Conservation (phyloP, 2,888 invertebrate species). For the Euplexia lucipara region DNA sequence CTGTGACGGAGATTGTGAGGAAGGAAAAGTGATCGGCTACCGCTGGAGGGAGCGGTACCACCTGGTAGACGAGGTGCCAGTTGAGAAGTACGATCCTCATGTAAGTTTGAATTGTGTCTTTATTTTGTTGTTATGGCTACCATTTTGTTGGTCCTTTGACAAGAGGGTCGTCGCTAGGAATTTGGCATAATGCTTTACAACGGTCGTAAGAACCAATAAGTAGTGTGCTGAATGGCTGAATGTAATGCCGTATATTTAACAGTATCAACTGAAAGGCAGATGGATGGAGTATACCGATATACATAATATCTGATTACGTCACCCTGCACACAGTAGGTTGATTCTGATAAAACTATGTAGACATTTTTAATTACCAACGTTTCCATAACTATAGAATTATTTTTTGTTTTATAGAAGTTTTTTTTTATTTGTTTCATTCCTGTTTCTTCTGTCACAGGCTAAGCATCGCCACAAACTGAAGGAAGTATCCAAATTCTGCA, state of each 20-base stretch:
- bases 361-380: too few relatives aligned
- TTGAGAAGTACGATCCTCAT: conserved; percentile 84
- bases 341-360: too few relatives aligned
- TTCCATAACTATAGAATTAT: too few relatives aligned
- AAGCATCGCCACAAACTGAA: conserved; percentile 71
- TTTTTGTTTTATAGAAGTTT: neutral
- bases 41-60: conserved; percentile 83
- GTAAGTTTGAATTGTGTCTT: conserved; percentile 67
- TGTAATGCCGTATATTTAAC: too few relatives aligned
- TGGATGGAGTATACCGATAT: neutral
- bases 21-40: conserved; percentile 76
- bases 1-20: conserved; percentile 82
- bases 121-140: neutral
- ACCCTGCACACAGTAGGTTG: too few relatives aligned
- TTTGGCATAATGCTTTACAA: too few relatives aligned
- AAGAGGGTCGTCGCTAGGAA: too few relatives aligned
- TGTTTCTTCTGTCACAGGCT: conserved; percentile 61
- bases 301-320: too few relatives aligned
- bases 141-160: neutral
- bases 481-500: conserved; percentile 81
- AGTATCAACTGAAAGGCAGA: neutral
- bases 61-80: conserved; percentile 81
- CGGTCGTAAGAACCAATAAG: too few relatives aligned
- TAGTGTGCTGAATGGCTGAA: too few relatives aligned
- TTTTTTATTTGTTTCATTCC: neutral